A percentile compares a stretch with the other conserved stretches of the same genome.
Conservation (phyloP, 2,888 invertebrate genomes). For the Acrobeloides nanus region DNA sequence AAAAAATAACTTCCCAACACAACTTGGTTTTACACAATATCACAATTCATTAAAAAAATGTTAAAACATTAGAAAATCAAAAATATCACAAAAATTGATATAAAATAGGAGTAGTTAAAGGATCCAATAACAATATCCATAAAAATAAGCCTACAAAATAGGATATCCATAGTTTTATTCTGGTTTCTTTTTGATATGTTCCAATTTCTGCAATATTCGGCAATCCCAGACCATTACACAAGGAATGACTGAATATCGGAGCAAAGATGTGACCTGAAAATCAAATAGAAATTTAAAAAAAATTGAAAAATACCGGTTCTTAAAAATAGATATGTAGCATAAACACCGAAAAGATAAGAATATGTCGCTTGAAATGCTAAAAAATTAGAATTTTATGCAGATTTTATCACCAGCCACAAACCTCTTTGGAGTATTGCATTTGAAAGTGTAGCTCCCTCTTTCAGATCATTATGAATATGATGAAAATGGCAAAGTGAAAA, state of each 20-base stretch:
- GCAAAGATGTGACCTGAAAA: slow-evolving; percentile 31
- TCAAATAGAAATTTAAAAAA: not conserved
- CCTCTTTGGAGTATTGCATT: slow-evolving; percentile 30
- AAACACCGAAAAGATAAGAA: slow-evolving; percentile 51
- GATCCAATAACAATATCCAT: no score
- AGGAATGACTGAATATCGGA: slow-evolving; percentile 44
- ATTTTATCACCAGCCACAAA: slow-evolving; percentile 6
- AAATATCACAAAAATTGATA: no score
- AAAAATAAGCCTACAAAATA: no score
- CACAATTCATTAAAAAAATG: no score
- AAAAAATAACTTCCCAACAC: no score
- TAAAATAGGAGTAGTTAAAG: no score
- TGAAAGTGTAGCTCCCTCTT: slow-evolving; percentile 26
- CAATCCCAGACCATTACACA: slow-evolving; percentile 47
- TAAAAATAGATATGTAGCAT: slow-evolving; percentile 45
- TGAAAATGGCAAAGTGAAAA: slow-evolving; percentile 46
- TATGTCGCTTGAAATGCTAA: slow-evolving; percentile 49
- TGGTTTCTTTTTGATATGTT: no score
- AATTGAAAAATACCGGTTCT: slow-evolving; percentile 20
- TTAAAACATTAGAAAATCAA: no score
- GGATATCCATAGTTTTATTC: no score
- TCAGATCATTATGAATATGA: slow-evolving; percentile 41
- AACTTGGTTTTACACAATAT: no score
- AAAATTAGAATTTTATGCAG: slow-evolving; percentile 7
- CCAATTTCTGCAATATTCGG: slow-evolving; percentile 37